A percentile compares a stretch with the other conserved stretches of the same genome.
Conservation (phyloP, 2,888 invertebrate species). For the Leucoptera coffeella region DNA sequence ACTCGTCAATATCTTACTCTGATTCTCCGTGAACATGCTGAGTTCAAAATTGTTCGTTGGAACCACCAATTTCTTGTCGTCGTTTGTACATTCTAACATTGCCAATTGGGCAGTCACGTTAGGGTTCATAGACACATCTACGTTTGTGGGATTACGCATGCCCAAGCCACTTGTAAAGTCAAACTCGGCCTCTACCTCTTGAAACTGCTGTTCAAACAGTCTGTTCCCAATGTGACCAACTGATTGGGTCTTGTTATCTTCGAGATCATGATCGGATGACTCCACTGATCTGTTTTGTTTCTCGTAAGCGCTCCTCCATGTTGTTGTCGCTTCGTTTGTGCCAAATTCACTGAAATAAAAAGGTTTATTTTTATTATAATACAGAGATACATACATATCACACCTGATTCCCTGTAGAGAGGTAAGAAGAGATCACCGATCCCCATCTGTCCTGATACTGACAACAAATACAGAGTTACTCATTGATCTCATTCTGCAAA, state of each 20-base stretch:
- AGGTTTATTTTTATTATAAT: too few relatives aligned
- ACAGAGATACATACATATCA: too few relatives aligned
- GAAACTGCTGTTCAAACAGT: constrained; percentile 29
- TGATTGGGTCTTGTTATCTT: constrained; percentile 12
- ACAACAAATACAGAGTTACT: too few relatives aligned
- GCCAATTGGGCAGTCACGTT: constrained; percentile 20
- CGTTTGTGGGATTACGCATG: constrained; percentile 7
- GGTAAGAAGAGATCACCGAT: too few relatives aligned
- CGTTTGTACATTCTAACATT: constrained; percentile 15
- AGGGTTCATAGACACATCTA: constrained; percentile 16
- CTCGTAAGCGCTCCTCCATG: constrained; percentile 41
- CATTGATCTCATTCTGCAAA: too few relatives aligned
- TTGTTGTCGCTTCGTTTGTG: constrained; percentile 36
- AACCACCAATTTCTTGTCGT: constrained; percentile 13
- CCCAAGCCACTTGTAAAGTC: constrained; percentile 13
- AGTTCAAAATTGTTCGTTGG: constrained; percentile 23
- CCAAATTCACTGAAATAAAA: constrained; percentile 24
- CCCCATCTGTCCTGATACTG: too few relatives aligned
- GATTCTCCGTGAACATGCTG: constrained; percentile 20
- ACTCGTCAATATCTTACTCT: constrained; percentile 22
- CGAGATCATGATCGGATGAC: constrained; percentile 27
- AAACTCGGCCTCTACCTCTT: constrained; percentile 20
- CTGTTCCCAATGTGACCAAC: constrained; percentile 26
- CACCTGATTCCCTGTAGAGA: too few relatives aligned
- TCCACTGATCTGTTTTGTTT: constrained; percentile 37